Base-by-base conservation (phyloP, 2,888 invertebrate genomes). In the Dyspetes luteomarginatus region DNA sequence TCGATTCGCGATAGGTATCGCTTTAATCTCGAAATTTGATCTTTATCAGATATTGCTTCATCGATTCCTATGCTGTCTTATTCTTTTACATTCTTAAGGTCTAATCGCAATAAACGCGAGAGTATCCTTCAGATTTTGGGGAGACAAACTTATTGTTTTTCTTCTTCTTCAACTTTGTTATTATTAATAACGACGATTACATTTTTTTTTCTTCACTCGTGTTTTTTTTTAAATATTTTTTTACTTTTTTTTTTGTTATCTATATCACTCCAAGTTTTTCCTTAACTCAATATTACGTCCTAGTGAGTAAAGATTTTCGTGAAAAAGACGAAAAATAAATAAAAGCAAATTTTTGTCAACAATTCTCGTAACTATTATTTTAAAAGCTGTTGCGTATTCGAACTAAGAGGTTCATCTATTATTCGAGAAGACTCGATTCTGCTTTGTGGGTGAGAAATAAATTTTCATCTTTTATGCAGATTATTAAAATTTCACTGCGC, bases 221-320 rank as follows among this genome's bases (percentile, higher is more conserved):
- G 17, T 68, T 62, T 60, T 17, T n/a, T n/a, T n/a, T n/a, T n/a
- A n/a, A n/a, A n/a, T n/a, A n/a, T n/a, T n/a, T n/a, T n/a, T n/a
- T n/a, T n/a, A n/a, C n/a, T n/a, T n/a, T n/a, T n/a, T n/a, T n/a
- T n/a, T n/a, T n/a, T n/a, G n/a, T n/a, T n/a, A n/a, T 75, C 17
- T 65, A 45, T 76, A 60, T 80, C 79, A 65, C 79, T 71, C 60
- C 64, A 76, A 30, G 56, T 68, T 75, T 43, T 69, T 15, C 17
- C 58, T 64, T 45, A 64, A 36, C 9, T 22, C 56, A 26, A 41
- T 56, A 36, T 52, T 55, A 48, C 58, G 28, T 79, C 36, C 56
- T 71, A 72, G 30, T 75, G 75, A 68, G 55, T 67, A 68, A 62
- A 55, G 48, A 15, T 74, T 78, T 58, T 67, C 65, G 48, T 69